These are phyloP conservation scores for Zeuzera pyrina DNA, from an alignment of 2,888 invertebrate species.

Conservation along the genomic window DNA sequence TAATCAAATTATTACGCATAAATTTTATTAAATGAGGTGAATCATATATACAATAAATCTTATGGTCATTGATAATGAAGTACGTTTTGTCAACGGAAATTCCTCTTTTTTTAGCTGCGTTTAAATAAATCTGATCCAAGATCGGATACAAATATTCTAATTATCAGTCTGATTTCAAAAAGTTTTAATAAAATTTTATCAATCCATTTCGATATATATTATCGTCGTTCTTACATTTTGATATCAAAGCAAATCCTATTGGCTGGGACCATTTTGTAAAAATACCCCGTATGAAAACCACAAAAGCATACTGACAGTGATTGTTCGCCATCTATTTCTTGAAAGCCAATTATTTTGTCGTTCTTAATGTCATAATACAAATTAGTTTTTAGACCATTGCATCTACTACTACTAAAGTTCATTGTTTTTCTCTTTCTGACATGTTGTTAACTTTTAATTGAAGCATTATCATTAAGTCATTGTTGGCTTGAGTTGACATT, in stretches of 20 bases:
- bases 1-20: constrained; percentile 19
- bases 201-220: background rate
- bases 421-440: constrained; percentile 1
- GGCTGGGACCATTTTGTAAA: constrained; percentile 6
- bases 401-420: constrained; percentile 1
- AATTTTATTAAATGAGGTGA: constrained; percentile 21
- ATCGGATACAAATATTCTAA: constrained; percentile 1
- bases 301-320: background rate
- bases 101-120: constrained; percentile 13
- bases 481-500: background rate
- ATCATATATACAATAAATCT: constrained; percentile 27
- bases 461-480: background rate
- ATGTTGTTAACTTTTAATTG: constrained; percentile 3
- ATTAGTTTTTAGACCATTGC: constrained; percentile 5
- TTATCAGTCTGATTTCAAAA: background rate
- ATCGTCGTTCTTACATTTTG: background rate
- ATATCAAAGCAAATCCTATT: constrained; percentile 1
- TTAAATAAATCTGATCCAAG: constrained; percentile 15
- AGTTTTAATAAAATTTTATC: constrained; percentile 2
- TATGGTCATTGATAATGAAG: constrained; percentile 19
- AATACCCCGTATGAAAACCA: background rate
- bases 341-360: constrained; percentile 9
- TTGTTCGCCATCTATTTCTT: constrained; percentile 7
- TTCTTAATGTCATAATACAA: constrained; percentile 6
- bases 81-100: constrained; percentile 18